Evolutionary conservation across 2,888 invertebrate genomes (phyloP), one percentile per base, ranked within the genome.

Genomic region (Sialis fuliginosa): DNA sequence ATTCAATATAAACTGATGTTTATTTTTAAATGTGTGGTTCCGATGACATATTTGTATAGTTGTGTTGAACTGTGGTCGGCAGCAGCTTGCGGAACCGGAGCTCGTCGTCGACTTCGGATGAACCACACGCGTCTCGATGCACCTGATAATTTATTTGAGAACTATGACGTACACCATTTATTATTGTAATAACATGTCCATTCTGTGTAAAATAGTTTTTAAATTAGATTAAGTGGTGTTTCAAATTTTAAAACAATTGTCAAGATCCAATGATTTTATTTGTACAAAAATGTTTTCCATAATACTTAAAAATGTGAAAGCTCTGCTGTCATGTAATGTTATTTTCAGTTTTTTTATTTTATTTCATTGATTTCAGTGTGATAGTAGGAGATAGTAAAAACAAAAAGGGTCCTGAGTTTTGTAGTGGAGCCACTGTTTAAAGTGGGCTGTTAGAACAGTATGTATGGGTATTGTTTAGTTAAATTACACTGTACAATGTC

Each of bases 191-290:
- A 65, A 61, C 64, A 65, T 65, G 65, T 65, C 65, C 66, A 65
- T 63, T 66, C 64, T 65, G 62, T 66, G 65, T 66, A 66, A 66
- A 66, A 64, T 65, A 66, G 64, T 60, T 64, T 62, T 63, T 63
- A 64, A 63, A 62, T 50, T 63, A 64, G 63, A 59, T 62, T 64
- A 63, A 63, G 64, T 63, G 42, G 61, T 58, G 57, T 61, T 54
- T 57, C 54, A 54, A 54, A 39, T 42, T 42, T 47, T 47, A 33
- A 53, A 55, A 49, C 42, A 22, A 22, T 47, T 48, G 48, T 49
- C 49, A 48, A 46, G 39, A 48, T 35, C 45, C 42, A 37, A 41
- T 32, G 45, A 43, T 51, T 52, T 52, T 54, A 54, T 52, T 54
- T 57, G 57, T 58, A 57, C 56, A 58, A 57, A 57, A 54, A 52